Conservation (phyloP, 2,113 vertebrate species). For the Oreochromis aureus region DNA sequence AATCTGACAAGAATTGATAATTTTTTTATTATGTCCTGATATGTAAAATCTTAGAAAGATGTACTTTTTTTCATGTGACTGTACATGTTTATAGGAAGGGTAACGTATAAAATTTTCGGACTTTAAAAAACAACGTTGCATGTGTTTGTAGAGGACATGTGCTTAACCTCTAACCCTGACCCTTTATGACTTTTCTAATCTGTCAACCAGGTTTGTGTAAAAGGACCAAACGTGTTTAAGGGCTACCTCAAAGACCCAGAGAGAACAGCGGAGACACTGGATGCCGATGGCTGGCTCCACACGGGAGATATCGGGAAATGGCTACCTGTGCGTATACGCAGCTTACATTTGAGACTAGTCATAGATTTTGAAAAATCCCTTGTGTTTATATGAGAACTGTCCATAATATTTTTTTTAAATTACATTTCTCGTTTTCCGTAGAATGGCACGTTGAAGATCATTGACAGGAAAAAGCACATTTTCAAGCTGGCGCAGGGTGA, state of each 20-base stretch:
- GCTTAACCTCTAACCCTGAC: neutral
- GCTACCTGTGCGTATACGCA: constrained; percentile 78
- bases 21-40: neutral
- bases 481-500: constrained; percentile 98
- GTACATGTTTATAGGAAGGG: neutral
- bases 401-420: neutral
- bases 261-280: constrained; percentile 86
- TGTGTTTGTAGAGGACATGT: neutral
- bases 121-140: neutral
- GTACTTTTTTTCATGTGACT: neutral
- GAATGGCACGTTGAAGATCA: constrained; percentile 94
- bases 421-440: constrained; percentile 25
- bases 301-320: constrained; percentile 96
- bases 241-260: constrained; percentile 94
- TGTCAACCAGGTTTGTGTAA: constrained; percentile 87
- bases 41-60: neutral
- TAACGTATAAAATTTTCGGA: neutral
- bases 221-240: constrained; percentile 96
- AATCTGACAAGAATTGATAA: neutral
- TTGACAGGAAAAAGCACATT: constrained; percentile 98
- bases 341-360: neutral
- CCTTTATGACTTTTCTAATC: neutral
- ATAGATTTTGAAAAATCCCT: neutral
- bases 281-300: constrained; percentile 90
- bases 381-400: neutral